These are phyloP conservation scores for Mastomys natalensis DNA, from an alignment of 2,113 vertebrate species.

Conservation along the genomic window DNA sequence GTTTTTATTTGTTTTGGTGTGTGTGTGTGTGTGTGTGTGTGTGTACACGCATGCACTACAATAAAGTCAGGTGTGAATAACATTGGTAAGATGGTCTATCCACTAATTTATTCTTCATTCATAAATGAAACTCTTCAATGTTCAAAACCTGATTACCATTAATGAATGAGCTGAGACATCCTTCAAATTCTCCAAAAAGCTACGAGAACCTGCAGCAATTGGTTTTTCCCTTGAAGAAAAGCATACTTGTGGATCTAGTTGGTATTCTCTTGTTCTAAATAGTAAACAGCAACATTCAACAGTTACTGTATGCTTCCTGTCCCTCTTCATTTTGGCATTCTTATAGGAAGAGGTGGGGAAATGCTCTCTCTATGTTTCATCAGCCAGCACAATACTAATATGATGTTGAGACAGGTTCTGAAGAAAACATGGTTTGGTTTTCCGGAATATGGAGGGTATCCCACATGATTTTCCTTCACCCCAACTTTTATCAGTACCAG, in stretches of 20 bases:
- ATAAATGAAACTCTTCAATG: conserved; percentile 77
- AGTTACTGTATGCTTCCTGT: background rate
- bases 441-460: background rate
- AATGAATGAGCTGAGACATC: conserved; percentile 83
- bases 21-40: too few relatives aligned
- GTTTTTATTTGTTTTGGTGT: background rate
- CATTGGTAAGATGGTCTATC: conserved; percentile 77
- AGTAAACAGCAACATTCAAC: conserved; percentile 25
- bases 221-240: conserved; percentile 70
- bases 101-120: conserved; percentile 84
- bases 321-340: background rate
- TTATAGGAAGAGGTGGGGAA: conserved; percentile 4
- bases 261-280: conserved; percentile 73
- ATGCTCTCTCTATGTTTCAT: conserved; percentile 17
- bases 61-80: conserved; percentile 68
- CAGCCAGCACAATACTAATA: background rate
- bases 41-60: background rate
- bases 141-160: conserved; percentile 82
- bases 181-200: conserved; percentile 82
- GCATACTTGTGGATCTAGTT: conserved; percentile 68
- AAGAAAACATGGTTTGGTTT: conserved; percentile 2
- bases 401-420: background rate
- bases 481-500: background rate
- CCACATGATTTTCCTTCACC: background rate
- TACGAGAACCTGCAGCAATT: conserved; percentile 82